Base-by-base conservation (phyloP, 2,113 vertebrate species). In the Aix galericulata region DNA sequence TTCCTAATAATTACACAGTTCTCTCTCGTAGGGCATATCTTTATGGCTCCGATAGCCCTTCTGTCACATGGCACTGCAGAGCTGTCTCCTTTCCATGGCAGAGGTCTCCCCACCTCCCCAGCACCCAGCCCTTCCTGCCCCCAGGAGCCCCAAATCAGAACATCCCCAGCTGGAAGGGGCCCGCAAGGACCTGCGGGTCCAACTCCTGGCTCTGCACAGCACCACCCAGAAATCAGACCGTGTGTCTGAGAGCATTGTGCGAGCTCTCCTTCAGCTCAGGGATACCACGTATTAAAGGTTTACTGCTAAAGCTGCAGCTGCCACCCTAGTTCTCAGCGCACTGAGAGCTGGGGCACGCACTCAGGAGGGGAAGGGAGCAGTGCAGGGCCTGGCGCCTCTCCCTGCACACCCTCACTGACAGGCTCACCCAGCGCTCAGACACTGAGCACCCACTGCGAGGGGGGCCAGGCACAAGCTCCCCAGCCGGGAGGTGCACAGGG, bases 361-460 rank as follows among this genome's bases (percentile, higher is more conserved):
- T 20, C 52, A 63, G 11, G 1, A 4, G 36, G 17, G 9, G 3
- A 17, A 46, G 4, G 26, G 42, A 71, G 38, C 17, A 16, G 14
- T 8, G 22, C 11, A 17, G 7, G 4, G 36, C n/a, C 6, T 3
- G 1, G 2, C 2, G 10, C 1, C 38, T 3, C 2, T 5, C 38
- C 1, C 3, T 0, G 3, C 14, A 20, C 1, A 7, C 6, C 10
- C 4, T 0, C 63, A 36, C 18, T 23, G 11, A 31, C 20, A 7
- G 31, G 11, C 1, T 52, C 38, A 1, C 0, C 4, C 48, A 50
- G 48, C 48, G 10, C 21, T 50, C 48, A 12, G 48, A 50, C 22
- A 6, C 48, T 5, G 21, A 50, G 48, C 21, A 50, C 21, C 22
- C 48, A 11, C 48, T 50, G 21, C 7, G 48, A 50, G 48, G 48